Evolutionary conservation across 2,113 vertebrate genomes (phyloP), one percentile per base, ranked within the genome.

Genomic region (Hemiprocne comata): DNA sequence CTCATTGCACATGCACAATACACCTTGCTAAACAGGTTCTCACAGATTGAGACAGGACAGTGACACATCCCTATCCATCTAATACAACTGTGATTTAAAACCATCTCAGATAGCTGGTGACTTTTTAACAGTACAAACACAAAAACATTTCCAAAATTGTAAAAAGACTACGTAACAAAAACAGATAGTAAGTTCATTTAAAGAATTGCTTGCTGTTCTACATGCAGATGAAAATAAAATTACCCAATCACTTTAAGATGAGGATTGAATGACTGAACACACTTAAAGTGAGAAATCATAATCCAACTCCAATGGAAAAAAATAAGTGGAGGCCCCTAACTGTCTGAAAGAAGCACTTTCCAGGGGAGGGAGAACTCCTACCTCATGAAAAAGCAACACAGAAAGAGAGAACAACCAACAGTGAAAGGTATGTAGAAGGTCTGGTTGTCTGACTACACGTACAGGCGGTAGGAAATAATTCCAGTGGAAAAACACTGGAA

Each of bases 381-480:
- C 13, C 6, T 71, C 20, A 5, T 9, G 23, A 58, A 53, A 78
- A 54, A 61, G 28, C 31, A 76, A 58, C 0, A 0, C 0, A 40
- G 11, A 46, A 61, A 81, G 25, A 48, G 1, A 75, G 15, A 85
- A 57, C 6, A 65, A n/a, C 7, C 29, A 51, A 46, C 1, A 12
- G 10, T 55, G 34, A 87, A 48, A 91, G 9, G 11, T n/a, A 51
- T 4, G 34, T 2, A 53, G 14, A 79, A 61, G 25, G 18, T 18
- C 13, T 7, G 1, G 10, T 38, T 54, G 9, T 38, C 34, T 10
- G 16, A 69, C 8, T 9, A 58, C 11, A 79, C 9, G 58, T 5
- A 75, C 3, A 46, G 65, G 53, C 28, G 15, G 28, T 2, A 69
- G 23, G 31, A 57, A 85, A 61, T 25, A 73, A 85, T 38, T 81